Conservation (phyloP, 2,797 vertebrate genomes). For the Melanotaenia parkinsoni region DNA sequence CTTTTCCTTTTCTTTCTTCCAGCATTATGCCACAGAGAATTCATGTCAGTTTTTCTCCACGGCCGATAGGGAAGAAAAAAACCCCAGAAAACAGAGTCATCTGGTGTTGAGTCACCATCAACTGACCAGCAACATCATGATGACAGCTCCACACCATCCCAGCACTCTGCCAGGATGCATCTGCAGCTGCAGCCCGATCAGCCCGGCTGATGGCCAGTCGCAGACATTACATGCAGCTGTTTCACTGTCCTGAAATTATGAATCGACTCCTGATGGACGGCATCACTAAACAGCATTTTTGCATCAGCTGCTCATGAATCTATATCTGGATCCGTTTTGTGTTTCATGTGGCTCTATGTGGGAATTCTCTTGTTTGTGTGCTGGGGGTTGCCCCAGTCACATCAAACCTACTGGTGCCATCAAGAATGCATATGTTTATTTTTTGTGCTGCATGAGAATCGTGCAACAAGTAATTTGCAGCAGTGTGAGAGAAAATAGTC, state of each 20-base stretch:
- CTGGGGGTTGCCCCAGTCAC: conserved; percentile 26
- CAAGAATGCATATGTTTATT: conserved; percentile 23
- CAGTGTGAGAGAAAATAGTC: not conserved
- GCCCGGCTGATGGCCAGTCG: conserved; percentile 10
- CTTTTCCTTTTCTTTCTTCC: not conserved
- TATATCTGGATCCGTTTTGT: conserved; percentile 16
- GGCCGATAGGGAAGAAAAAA: not conserved
- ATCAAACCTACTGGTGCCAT: conserved; percentile 15
- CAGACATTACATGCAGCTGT: not conserved
- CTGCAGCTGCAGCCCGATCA: conserved; percentile 44
- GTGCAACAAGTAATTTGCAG: conserved; percentile 14
- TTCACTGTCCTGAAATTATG: not conserved
- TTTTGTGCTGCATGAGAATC: conserved; percentile 15
- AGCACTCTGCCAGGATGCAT: conserved; percentile 21
- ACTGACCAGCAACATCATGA: conserved; percentile 28
- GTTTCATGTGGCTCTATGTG: conserved; percentile 13
- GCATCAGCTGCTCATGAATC: conserved; percentile 14
- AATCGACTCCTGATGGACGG: no score
- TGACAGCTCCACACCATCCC: conserved; percentile 28
- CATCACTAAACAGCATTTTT: not conserved
- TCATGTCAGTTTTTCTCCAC: conserved; percentile 23
- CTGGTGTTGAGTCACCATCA: conserved; percentile 22
- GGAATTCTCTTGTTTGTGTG: conserved; percentile 43
- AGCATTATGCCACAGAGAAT: not conserved
- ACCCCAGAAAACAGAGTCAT: conserved; percentile 19